phyloP scores from a whole-genome alignment of 2,797 vertebrate genomes.

The Pteropus rufus region DNA sequence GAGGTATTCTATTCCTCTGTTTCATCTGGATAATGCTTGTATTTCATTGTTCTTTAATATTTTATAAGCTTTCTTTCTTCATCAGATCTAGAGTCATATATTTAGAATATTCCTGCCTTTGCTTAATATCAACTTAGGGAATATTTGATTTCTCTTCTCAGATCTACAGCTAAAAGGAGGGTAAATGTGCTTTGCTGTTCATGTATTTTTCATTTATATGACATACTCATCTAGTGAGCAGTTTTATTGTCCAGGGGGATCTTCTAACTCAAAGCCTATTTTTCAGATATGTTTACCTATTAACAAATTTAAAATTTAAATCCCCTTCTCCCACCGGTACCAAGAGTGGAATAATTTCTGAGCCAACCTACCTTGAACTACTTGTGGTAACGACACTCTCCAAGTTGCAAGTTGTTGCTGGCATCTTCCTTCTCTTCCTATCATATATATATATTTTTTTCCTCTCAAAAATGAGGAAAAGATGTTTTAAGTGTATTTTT shows the following conservation, averaged over 20 bases:
- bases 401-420: not conserved
- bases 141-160: not conserved
- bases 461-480: not conserved
- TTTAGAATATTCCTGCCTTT: not conserved
- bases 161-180: not conserved
- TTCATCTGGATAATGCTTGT: not conserved
- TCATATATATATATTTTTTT: not conserved
- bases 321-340: not conserved
- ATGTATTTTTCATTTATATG: not conserved
- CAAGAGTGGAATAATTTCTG: not conserved
- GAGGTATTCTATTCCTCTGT: not conserved
- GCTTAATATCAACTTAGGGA: not conserved
- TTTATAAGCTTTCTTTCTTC: not conserved
- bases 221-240: not conserved
- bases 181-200: not conserved
- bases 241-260: not conserved
- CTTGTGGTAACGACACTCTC: not conserved
- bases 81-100: not conserved
- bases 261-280: not conserved
- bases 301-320: not conserved
- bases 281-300: not conserved
- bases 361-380: not conserved
- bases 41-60: not conserved
- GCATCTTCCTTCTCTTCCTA: not conserved
- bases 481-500: not conserved